A percentile compares a stretch with the other conserved stretches of the same genome.
phyloP scores from a whole-genome alignment of 1,140 invertebrate species.

The Megalopta genalis region DNA sequence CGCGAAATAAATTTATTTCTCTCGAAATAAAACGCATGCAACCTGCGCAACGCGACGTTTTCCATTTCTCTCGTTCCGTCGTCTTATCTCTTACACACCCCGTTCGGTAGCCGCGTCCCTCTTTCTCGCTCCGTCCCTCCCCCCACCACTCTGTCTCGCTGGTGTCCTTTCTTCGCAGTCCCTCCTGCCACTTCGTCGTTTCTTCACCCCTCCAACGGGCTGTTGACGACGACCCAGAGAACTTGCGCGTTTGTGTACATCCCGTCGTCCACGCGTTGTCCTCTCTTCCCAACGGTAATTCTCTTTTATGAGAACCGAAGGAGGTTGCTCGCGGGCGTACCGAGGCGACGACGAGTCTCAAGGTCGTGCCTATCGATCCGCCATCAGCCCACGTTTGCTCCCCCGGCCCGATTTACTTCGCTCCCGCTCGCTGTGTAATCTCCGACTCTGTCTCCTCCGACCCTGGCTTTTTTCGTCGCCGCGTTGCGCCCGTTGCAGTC shows the following conservation, averaged over 20 bases:
- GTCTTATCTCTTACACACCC: not conserved
- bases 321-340: slow-evolving; percentile 52
- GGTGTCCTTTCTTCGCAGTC: not conserved
- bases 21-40: slow-evolving; percentile 42
- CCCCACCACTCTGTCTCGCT: not conserved
- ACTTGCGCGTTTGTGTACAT: slow-evolving; percentile 28
- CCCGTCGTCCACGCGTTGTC: slow-evolving; percentile 18
- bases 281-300: slow-evolving; percentile 43
- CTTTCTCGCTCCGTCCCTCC: not conserved
- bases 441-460: not conserved
- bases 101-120: not conserved
- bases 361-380: slow-evolving; percentile 62
- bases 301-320: slow-evolving; percentile 58
- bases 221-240: slow-evolving; percentile 32
- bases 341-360: slow-evolving; percentile 63
- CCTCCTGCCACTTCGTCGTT: not conserved
- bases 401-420: slow-evolving; percentile 23
- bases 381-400: slow-evolving; percentile 18
- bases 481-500: no score
- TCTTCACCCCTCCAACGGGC: not conserved
- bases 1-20: not conserved
- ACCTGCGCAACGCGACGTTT: not conserved
- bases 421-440: slow-evolving; percentile 33
- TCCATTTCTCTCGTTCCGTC: not conserved
- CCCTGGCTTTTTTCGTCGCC: not conserved